phyloP scores from a whole-genome alignment of 2,888 invertebrate genomes.

The Hydropsyche betteni region DNA sequence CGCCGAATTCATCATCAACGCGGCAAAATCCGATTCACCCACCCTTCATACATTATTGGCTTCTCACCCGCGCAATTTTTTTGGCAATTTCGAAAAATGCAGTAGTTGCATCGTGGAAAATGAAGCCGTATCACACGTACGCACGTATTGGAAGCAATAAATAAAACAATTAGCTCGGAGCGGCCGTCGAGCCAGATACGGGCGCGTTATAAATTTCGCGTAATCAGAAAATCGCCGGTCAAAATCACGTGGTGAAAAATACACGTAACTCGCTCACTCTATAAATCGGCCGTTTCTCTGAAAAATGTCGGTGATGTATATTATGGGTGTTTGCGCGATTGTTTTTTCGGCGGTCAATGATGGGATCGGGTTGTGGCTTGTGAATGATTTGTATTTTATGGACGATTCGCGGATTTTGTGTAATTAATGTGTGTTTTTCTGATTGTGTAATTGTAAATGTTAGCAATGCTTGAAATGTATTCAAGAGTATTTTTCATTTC shows the following conservation, averaged over 20 bases:
- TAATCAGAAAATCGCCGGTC: constrained; percentile 45
- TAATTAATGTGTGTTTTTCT: no score
- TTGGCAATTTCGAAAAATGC: background rate
- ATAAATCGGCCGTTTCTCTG: constrained; percentile 24
- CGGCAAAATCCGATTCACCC: background rate
- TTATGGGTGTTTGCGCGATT: background rate
- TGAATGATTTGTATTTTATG: no score
- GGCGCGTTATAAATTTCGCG: constrained; percentile 47
- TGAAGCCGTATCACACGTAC: constrained; percentile 41
- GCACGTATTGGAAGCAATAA: constrained; percentile 47
- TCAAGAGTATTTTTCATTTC: no score
- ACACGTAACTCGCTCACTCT: constrained; percentile 45
- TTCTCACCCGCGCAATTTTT: background rate
- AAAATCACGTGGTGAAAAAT: constrained; percentile 46
- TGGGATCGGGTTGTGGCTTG: no score
- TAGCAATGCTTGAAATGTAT: no score
- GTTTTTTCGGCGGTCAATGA: background rate
- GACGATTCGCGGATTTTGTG: no score
- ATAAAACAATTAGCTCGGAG: constrained; percentile 48
- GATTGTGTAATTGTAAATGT: no score
- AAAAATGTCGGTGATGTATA: background rate
- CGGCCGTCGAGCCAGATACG: constrained; percentile 41
- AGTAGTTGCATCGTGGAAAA: constrained; percentile 33
- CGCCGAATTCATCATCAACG: background rate
- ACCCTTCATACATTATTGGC: background rate